Base-by-base conservation (phyloP, 2,113 vertebrate genomes). In the Periophthalmus modestus region DNA sequence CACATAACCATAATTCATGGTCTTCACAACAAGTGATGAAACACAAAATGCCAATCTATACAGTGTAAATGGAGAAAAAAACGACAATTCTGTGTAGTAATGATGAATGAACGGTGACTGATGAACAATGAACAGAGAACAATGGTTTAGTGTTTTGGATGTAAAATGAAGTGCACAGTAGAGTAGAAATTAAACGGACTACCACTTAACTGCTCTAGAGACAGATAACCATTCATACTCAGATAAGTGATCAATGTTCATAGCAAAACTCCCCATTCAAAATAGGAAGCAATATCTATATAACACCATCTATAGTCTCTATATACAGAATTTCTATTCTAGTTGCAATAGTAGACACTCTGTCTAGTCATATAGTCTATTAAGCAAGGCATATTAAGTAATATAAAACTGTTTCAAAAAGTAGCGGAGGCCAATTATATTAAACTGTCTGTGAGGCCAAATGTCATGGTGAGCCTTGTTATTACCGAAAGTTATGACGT, bases 401-500 rank as follows among this genome's bases (percentile, higher is more conserved):
- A 11, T n/a, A 39, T 12, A 3, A 13, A 65, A 43, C 34, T 62
- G 59, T 28, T 62, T 13, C 3, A 34, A 34, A 62, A 34, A 28
- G 43, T 23, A 63, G 10, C 24, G 1, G 23, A 67, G 34, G 47
- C 68, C 69, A 82, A 79, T 87, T 84, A 84, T 62, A 82, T 74
- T 33, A 39, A 67, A 28, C 23, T 48, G 18, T 77, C 66, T 78
- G 10, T 34, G 14, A 7, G 24, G 1, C 61, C 67, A 69, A 81
- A 79, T 78, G 75, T 77, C 75, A 73, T 15, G 50, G 2, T 68
- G 71, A 75, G 19, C 66, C 67, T 73, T 69, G 50, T 78, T 72
- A 68, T 83, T 82, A 66, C 72, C 13, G 68, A 33, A 62, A 81
- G 61, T 24, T 52, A 34, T 75, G 81, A 79, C 71, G 62, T 74